Conservation (phyloP, 2,113 vertebrate species). For the Marmota flaviventris region DNA sequence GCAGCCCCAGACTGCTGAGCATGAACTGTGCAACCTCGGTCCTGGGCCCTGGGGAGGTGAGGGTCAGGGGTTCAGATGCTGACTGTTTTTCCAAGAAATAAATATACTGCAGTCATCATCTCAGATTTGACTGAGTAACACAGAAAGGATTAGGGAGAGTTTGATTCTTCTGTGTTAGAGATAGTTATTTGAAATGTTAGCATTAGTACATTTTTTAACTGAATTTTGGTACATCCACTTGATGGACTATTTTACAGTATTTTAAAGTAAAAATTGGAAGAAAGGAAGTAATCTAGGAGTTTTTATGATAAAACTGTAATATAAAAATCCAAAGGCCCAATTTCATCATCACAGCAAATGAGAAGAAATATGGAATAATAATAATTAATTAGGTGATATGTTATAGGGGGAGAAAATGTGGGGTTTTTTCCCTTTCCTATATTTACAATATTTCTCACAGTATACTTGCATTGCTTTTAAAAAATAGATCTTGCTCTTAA, state of each 20-base stretch:
- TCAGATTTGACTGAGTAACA: background rate
- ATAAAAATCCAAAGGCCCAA: background rate
- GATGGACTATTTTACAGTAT: background rate
- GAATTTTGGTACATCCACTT: background rate
- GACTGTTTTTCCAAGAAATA: constrained; percentile 27
- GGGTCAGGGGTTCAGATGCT: constrained; percentile 40
- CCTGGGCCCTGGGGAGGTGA: background rate
- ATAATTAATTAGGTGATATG: background rate
- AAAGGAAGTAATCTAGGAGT: background rate
- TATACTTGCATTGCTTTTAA: background rate
- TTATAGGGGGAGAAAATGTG: background rate
- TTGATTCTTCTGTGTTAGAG: background rate
- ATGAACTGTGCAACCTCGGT: background rate
- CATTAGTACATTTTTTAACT: background rate
- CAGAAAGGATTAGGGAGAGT: background rate
- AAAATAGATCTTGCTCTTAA: background rate
- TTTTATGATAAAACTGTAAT: constrained; percentile 15
- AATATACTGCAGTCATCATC: background rate
- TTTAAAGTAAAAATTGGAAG: constrained; percentile 40
- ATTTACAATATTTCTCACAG: background rate
- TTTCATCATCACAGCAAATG: background rate
- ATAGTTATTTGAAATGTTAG: background rate
- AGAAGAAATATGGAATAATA: background rate
- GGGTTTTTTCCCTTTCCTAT: background rate
- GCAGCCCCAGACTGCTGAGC: background rate